These are phyloP conservation scores for Ostrea denselamellosa DNA, from an alignment of 1,140 invertebrate species.

Conservation along the genomic window DNA sequence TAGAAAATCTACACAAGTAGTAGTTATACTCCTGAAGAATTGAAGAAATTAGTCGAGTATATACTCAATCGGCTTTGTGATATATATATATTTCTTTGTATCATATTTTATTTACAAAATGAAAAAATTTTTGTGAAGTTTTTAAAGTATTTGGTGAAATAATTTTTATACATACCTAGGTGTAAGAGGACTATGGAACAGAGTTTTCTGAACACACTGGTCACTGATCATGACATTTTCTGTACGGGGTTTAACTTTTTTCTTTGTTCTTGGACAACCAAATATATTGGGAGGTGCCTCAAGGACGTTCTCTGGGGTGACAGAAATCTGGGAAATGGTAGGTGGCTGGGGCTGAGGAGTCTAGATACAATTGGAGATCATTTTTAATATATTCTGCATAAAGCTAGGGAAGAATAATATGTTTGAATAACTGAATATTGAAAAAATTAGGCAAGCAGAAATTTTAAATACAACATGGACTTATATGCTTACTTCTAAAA, in stretches of 20 bases:
- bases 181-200: slow-evolving; percentile 61
- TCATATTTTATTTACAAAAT: too few relatives aligned
- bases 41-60: too few relatives aligned
- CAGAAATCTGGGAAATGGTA: slow-evolving; percentile 13
- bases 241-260: slow-evolving; percentile 12
- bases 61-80: too few relatives aligned
- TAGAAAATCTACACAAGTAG: too few relatives aligned
- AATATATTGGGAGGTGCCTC: slow-evolving; percentile 30
- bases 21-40: too few relatives aligned
- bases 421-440: too few relatives aligned
- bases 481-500: background rate
- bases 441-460: too few relatives aligned
- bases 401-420: too few relatives aligned
- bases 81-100: too few relatives aligned
- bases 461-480: too few relatives aligned
- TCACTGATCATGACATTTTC: slow-evolving; percentile 33
- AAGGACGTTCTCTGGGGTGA: slow-evolving; percentile 44
- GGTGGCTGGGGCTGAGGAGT: slow-evolving; percentile 49
- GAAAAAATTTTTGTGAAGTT: too few relatives aligned
- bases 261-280: slow-evolving; percentile 37
- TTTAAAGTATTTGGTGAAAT: too few relatives aligned
- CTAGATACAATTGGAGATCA: slow-evolving; percentile 30
- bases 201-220: slow-evolving; percentile 24
- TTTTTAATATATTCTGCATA: background rate
- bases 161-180: slow-evolving; percentile 56